Evolutionary conservation across 2,797 vertebrate genomes (phyloP).

Genomic region (Lycodopsis pacificus): DNA sequence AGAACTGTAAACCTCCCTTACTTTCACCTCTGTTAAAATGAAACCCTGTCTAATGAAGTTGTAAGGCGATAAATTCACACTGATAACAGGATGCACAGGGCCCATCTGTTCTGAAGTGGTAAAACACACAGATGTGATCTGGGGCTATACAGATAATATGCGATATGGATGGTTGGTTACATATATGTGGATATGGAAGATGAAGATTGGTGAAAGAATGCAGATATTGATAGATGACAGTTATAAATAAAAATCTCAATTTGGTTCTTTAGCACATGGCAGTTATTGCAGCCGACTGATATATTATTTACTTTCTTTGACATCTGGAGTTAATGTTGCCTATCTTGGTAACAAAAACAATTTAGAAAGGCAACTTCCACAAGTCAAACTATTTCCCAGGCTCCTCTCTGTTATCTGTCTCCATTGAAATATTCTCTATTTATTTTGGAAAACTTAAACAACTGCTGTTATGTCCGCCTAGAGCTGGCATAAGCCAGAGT

Average conservation of each 20-base stretch:
- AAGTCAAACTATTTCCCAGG: slow-evolving; percentile 88
- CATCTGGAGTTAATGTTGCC: slow-evolving; percentile 90
- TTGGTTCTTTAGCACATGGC: slow-evolving; percentile 79
- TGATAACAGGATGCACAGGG: slow-evolving; percentile 64
- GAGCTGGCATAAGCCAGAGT: slow-evolving; percentile 81
- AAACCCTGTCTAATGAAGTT: slow-evolving; percentile 67
- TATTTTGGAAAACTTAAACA: slow-evolving; percentile 90
- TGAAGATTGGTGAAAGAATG: slow-evolving; percentile 64
- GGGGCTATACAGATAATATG: slow-evolving; percentile 67
- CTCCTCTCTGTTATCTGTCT: slow-evolving; percentile 87
- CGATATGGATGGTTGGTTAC: slow-evolving; percentile 70
- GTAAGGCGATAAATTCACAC: slow-evolving; percentile 70
- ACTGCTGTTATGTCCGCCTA: slow-evolving; percentile 86
- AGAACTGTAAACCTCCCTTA: slow-evolving; percentile 42
- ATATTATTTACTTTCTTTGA: slow-evolving; percentile 87
- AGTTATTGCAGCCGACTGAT: slow-evolving; percentile 81
- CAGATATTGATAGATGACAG: slow-evolving; percentile 71
- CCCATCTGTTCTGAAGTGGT: slow-evolving; percentile 73
- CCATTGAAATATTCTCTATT: slow-evolving; percentile 87
- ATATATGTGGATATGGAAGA: slow-evolving; percentile 58
- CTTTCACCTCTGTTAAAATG: slow-evolving; percentile 65
- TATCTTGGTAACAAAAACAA: slow-evolving; percentile 89
- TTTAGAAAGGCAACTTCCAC: slow-evolving; percentile 90
- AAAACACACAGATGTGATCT: slow-evolving; percentile 66
- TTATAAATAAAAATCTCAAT: slow-evolving; percentile 75